Evolutionary conservation across 1,140 invertebrate genomes (phyloP), one percentile per base, ranked within the genome.

Genomic region (Babylonia areolata): DNA sequence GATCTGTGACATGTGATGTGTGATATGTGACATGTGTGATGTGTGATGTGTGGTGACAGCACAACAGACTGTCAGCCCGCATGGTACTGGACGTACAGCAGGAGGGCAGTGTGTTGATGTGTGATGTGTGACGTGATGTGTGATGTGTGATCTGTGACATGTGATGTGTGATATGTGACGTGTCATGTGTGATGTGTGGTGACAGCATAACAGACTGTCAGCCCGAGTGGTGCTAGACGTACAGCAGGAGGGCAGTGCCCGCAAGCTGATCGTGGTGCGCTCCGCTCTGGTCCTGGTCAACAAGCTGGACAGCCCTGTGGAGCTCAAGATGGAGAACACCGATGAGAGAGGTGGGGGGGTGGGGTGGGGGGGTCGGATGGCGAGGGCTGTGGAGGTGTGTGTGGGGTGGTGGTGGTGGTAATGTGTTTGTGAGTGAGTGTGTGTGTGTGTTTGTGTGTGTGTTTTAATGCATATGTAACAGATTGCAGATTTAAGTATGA

Each of bases 201-300:
- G 9, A 20, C 81, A 90, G 89, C 81, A 64, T 31, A 77, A 88
- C 69, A 88, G 89, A 64, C 91, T 90, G 15, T 87, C 88, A 40
- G 93, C 93, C 17, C 86, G 93, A 2, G 89, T 94, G 78, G 93
- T 94, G 85, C 93, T 94, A 92, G 97, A 97, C 89, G 97, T 99
- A 0, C 96, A 96, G 3, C 95, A 99, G 84, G 97, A 98, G 94
- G 98, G 98, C 0, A 98, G 97, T 54, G 98, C 98, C 0, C 96
- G 97, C 86, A 99, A 99, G 94, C 95, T 99, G 84, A 97, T 99
- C n/a, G 98, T 97, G n/a, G 96, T 99, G 5, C 96, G 98, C 84
- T 99, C 98, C 37, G 97, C 98, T 54, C 94, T 99, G 73, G 96
- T 96, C 84, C 94, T 99, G 2, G 94, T 96, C 11, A 99, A 99